Percentiles rank a stretch among this genome's conserved stretches.
Evolutionary conservation across 1,140 invertebrate species (phyloP).

Genomic region (Asbolus verrucosus): DNA sequence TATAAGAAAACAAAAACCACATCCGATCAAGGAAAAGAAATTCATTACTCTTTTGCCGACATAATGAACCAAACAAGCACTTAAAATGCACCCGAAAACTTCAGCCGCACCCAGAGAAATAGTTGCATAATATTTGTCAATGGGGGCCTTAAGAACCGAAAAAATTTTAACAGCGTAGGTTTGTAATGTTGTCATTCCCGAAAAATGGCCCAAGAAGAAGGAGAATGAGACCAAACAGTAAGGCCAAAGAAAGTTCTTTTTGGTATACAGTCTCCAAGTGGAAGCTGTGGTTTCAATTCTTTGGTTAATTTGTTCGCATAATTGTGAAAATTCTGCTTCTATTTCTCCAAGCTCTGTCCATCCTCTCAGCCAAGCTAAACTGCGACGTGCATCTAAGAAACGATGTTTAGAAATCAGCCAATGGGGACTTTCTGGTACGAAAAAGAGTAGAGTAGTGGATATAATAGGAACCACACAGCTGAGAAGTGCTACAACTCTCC

Average conservation of each 20-base stretch:
- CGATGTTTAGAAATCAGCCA: constrained; percentile 77
- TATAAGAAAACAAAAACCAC: constrained; percentile 72
- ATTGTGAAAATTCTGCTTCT: constrained; percentile 69
- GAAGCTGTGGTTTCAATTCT: constrained; percentile 5
- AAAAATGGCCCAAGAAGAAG: constrained; percentile 80
- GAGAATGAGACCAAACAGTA: constrained; percentile 73
- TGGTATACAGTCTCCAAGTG: constrained; percentile 59
- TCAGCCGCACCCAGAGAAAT: constrained; percentile 76
- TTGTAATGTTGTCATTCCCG: constrained; percentile 76
- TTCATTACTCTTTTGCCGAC: constrained; percentile 76
- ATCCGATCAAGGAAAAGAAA: constrained; percentile 73
- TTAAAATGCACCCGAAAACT: constrained; percentile 73
- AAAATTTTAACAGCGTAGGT: constrained; percentile 82
- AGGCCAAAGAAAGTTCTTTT: constrained; percentile 71
- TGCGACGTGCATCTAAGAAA: constrained; percentile 70
- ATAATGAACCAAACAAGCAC: constrained; percentile 75
- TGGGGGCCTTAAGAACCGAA: constrained; percentile 74
- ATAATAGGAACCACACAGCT: constrained; percentile 76
- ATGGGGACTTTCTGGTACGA: constrained; percentile 83
- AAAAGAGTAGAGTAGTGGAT: constrained; percentile 73
- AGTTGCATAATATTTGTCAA: constrained; percentile 79
- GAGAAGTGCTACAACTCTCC: constrained; percentile 77
- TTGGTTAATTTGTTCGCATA: constrained; percentile 56
- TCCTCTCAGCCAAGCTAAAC: constrained; percentile 75
- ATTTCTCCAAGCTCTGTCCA: constrained; percentile 69